A percentile compares a stretch with the other conserved stretches of the same genome.
Conservation (phyloP, 2,113 vertebrate species). For the Podocnemis expansa region DNA sequence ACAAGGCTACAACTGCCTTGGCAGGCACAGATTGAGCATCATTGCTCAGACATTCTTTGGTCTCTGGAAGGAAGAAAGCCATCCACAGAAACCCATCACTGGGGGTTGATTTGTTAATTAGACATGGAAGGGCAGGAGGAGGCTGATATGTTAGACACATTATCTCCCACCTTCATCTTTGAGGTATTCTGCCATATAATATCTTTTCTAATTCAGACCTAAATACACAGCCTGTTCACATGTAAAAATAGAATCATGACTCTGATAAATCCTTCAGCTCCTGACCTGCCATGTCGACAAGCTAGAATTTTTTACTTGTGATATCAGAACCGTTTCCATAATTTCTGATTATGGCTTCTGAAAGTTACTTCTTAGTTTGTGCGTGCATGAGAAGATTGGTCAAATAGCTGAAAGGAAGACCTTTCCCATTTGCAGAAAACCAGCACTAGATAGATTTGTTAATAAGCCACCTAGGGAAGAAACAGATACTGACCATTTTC, state of each 20-base stretch:
- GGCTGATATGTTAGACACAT: too few relatives aligned
- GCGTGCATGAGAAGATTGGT: neutral
- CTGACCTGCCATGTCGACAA: neutral
- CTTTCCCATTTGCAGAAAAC: neutral
- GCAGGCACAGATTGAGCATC: too few relatives aligned
- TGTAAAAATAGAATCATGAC: neutral
- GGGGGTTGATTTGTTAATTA: neutral
- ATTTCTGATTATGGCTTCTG: neutral
- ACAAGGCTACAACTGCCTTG: too few relatives aligned
- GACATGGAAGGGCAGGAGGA: neutral
- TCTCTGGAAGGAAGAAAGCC: neutral
- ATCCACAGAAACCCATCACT: neutral
- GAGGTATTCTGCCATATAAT: neutral
- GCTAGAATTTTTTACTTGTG: neutral
- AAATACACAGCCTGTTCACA: neutral
- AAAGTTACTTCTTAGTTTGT: neutral
- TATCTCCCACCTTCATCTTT: neutral
- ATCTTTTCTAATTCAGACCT: neutral
- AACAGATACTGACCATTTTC: neutral
- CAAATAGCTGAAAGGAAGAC: neutral
- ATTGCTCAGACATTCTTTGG: too few relatives aligned
- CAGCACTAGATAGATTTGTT: neutral
- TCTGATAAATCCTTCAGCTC: neutral
- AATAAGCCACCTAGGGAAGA: neutral
- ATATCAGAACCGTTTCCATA: rapidly evolving